phyloP scores from a whole-genome alignment of 2,797 vertebrate species.

The Eulemur mongoz region DNA sequence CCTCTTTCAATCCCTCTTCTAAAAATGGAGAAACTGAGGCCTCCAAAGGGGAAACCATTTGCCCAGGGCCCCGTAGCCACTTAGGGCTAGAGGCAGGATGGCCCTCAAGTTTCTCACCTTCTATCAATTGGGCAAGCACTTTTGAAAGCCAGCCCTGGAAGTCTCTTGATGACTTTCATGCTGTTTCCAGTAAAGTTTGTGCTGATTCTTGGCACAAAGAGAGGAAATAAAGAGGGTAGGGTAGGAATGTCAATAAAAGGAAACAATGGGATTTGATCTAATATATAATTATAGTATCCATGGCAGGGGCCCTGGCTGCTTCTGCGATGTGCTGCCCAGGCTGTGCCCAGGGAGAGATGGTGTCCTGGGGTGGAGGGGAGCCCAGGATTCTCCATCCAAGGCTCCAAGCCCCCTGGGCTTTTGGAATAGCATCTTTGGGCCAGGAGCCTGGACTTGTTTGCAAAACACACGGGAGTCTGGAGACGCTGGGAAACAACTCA shows the following conservation, averaged over 20 bases:
- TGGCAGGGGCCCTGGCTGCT: slow-evolving; percentile 54
- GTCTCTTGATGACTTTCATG: slow-evolving; percentile 82
- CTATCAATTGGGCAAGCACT: slow-evolving; percentile 65
- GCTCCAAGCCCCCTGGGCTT: not conserved
- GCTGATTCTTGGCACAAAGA: slow-evolving; percentile 83
- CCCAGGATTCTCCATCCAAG: not conserved
- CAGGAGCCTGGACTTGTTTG: not conserved
- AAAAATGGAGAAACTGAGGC: not conserved
- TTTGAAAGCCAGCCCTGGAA: slow-evolving; percentile 80
- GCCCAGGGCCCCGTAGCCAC: not conserved
- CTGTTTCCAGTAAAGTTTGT: slow-evolving; percentile 85
- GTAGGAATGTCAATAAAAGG: slow-evolving; percentile 86
- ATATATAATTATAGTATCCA: slow-evolving; percentile 83
- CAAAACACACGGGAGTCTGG: not conserved
- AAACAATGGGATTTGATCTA: slow-evolving; percentile 82
- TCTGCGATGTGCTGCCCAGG: not conserved
- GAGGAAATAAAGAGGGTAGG: slow-evolving; percentile 84
- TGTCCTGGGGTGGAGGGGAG: not conserved
- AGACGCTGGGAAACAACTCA: not conserved
- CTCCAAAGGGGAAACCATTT: not conserved
- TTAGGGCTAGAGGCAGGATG: not conserved
- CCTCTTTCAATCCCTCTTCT: not conserved
- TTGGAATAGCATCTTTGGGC: not conserved
- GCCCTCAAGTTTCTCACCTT: not conserved
- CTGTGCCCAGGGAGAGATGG: not conserved